Conservation (phyloP, 2,113 vertebrate genomes). For the Poeciliopsis turrubarensis region DNA sequence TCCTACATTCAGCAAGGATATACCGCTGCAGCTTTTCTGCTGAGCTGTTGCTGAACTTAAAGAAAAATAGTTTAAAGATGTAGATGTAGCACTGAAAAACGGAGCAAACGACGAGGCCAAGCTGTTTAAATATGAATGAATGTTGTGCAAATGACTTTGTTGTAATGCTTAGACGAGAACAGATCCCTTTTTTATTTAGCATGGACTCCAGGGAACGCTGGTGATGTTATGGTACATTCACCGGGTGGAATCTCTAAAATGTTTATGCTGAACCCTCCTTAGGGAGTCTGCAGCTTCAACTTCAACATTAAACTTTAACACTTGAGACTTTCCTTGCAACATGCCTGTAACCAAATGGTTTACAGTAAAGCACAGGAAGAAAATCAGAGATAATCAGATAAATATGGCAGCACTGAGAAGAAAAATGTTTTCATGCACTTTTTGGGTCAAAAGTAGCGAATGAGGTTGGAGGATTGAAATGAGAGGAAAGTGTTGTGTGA, state of each 20-base stretch:
- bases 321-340: neutral
- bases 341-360: neutral
- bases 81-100: constrained; percentile 14
- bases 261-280: constrained; percentile 18
- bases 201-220: constrained; percentile 31
- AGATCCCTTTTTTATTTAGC: constrained; percentile 33
- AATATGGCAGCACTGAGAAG: neutral
- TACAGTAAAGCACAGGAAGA: neutral
- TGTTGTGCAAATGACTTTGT: constrained; percentile 53
- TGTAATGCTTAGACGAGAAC: constrained; percentile 54
- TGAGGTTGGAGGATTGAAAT: too few relatives aligned
- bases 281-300: constrained; percentile 3
- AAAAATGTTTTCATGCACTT: neutral
- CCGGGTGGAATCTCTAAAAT: constrained; percentile 22
- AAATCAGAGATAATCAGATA: neutral
- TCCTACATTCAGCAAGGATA: constrained; percentile 1
- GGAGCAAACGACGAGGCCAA: constrained; percentile 23
- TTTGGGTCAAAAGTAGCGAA: neutral
- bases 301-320: constrained; percentile 18
- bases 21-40: constrained; percentile 9
- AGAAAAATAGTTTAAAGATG: constrained; percentile 21
- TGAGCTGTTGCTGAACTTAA: constrained; percentile 34
- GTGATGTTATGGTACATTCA: constrained; percentile 14
- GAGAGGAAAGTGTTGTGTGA: too few relatives aligned
- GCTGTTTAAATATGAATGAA: constrained; percentile 64